Percentiles rank a stretch among this genome's conserved stretches.
Conservation (phyloP, 2,113 vertebrate genomes). For the Sapayoa aenigma region DNA sequence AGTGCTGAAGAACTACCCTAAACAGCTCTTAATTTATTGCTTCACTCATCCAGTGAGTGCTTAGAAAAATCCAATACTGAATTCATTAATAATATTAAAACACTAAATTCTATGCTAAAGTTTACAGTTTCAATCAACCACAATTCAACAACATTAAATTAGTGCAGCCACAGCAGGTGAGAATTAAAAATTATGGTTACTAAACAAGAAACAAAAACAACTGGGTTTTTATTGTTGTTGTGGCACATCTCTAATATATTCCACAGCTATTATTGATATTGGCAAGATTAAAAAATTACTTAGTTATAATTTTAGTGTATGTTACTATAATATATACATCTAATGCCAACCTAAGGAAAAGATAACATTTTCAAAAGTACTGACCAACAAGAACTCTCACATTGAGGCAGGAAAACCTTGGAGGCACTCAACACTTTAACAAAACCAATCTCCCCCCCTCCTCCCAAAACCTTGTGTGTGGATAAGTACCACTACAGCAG, state of each 20-base stretch:
- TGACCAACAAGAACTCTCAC: neutral
- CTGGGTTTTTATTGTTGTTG: neutral
- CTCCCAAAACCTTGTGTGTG: no score
- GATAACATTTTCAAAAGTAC: neutral
- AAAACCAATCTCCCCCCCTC: no score
- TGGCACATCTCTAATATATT: neutral
- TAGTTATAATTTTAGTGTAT: neutral
- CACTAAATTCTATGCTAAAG: neutral
- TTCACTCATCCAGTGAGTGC: conserved; percentile 14
- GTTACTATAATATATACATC: neutral
- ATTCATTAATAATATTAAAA: conserved; percentile 55
- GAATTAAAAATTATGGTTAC: neutral
- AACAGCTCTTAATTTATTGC: conserved; percentile 49
- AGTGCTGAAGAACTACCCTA: neutral
- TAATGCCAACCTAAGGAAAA: neutral
- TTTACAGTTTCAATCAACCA: conserved; percentile 3
- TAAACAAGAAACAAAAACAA: neutral
- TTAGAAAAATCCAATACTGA: conserved; percentile 53
- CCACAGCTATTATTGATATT: neutral
- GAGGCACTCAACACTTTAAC: neutral
- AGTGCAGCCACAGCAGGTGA: neutral
- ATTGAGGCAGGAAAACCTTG: neutral
- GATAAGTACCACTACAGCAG: neutral
- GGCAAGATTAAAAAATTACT: neutral
- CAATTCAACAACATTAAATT: conserved; percentile 18